Base-by-base conservation (phyloP, 2,888 invertebrate species). In the Copidosoma aretas region DNA sequence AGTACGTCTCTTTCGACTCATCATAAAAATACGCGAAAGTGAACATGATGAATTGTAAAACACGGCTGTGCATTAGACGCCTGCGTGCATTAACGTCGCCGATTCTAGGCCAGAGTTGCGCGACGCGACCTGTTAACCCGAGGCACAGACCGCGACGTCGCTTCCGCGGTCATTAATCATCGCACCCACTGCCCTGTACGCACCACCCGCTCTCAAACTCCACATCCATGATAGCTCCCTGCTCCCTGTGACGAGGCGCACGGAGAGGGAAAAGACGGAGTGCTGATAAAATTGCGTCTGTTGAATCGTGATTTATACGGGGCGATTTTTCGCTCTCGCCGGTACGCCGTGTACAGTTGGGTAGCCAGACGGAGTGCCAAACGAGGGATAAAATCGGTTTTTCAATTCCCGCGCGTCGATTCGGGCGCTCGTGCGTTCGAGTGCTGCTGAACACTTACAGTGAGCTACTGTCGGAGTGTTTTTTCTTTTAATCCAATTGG, bases 241-340 rank as follows among this genome's bases (percentile, higher is more conserved):
- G n/a, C 53, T 61, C 41, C 41, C 41, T 41, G 61, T 57, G 51
- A 57, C 21, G n/a, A n/a, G n/a, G n/a, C 8, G 32, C 32, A 32
- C 32, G 19, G 46, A 49, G 49, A 22, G 57, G 25, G 58, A 32
- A 17, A 43, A 22, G 60, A 52, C 39, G 46, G 51, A 60, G 60
- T 49, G 60, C 64, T 56, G 64, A 68, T 64, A 68, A 64, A 68
- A 60, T 54, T 60, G 58, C 49, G 59, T 59, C 62, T 53, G 59
- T 67, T 67, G 39, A 67, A 46, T 52, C 54, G 41, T 68, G 68
- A 68, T 68, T 68, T 68, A 63, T 68, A 63, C 24, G 60, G 54
- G 54, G 43, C 49, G 32, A 64, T 68, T 68, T 68, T 68, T 64
- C 56, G 56, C 39, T 68, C 60, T 68, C 32, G 56, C 60, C 53